Evolutionary conservation across 2,888 invertebrate genomes (phyloP), one percentile per base, ranked within the genome.

Genomic region (Brachyopa scutellaris): DNA sequence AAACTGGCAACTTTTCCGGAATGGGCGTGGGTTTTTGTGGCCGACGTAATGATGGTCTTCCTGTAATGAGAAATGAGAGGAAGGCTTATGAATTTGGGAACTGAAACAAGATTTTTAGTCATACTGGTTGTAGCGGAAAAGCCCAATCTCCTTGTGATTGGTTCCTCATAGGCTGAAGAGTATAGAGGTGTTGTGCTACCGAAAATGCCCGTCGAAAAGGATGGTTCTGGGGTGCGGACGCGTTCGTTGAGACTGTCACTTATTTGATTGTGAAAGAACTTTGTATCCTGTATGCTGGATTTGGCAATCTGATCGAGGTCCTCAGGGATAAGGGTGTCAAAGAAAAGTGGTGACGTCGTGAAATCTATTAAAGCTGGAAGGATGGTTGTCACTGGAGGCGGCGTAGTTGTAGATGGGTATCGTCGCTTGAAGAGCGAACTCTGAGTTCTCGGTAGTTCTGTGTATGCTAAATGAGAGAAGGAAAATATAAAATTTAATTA

Each of bases 381-480:
- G n/a, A 86, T 86, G 4, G 86, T 85, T 8, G 86, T 77, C 2
- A 85, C 85, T 2, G 85, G 84, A 2, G 86, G 84, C 1, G 84
- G 57, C n/a, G 86, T 87, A 13, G 86, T 85, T 49, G 74, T 89
- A 67, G 85, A 89, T 86, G 80, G 87, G 31, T 86, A 88, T 77
- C 90, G 88, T 1, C 91, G 90, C 61, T 92, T 91, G 80, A 91
- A 92, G 1, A 91, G 89, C 1, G 89, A 88, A 84, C 88, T 90
- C 69, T 87, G 88, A 9, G 89, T 88, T 66, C 86, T 91, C 86
- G 78, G 91, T 86, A 85, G 88, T 88, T 91, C 88, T 87, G 90
- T 86, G 86, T 87, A 3, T 87, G 77, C 88, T 89, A 47, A 36
- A 57, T 74, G 31, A 51, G 4, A 23, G 19, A 53, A 42, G 11